Percentiles rank a stretch among this genome's conserved stretches.
These are phyloP conservation scores for Spheniscus humboldti DNA, from an alignment of 2,797 vertebrate species.

Conservation along the genomic window DNA sequence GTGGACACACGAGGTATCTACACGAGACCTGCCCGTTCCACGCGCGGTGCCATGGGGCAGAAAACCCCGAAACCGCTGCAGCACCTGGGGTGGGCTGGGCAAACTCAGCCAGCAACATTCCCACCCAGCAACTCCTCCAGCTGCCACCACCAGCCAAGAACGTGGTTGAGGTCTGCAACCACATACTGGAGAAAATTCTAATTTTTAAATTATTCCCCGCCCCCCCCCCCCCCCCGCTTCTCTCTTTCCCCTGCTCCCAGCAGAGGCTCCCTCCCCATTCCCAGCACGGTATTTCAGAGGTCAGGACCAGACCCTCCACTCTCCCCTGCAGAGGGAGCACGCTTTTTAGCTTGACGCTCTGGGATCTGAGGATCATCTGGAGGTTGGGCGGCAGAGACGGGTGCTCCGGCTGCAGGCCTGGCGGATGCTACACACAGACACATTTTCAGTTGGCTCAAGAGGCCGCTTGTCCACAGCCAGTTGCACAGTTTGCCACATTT, in stretches of 20 bases:
- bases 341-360: background rate
- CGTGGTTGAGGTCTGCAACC: rapidly evolving
- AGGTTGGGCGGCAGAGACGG: background rate
- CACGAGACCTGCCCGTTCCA: background rate
- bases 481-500: background rate
- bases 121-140: background rate
- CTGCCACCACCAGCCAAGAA: background rate
- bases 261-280: background rate
- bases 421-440: background rate
- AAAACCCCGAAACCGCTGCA: background rate
- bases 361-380: background rate
- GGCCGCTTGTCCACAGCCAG: rapidly evolving
- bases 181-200: background rate
- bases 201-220: background rate
- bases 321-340: background rate
- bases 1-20: background rate
- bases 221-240: background rate
- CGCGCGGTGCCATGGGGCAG: rapidly evolving
- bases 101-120: rapidly evolving
- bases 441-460: background rate
- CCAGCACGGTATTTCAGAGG: background rate
- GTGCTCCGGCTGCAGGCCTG: background rate
- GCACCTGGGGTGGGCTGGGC: background rate
- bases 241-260: background rate
- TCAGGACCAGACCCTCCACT: background rate